Evolutionary conservation across 2,888 invertebrate genomes (phyloP).

Genomic region (Siphlonurus alternatus): DNA sequence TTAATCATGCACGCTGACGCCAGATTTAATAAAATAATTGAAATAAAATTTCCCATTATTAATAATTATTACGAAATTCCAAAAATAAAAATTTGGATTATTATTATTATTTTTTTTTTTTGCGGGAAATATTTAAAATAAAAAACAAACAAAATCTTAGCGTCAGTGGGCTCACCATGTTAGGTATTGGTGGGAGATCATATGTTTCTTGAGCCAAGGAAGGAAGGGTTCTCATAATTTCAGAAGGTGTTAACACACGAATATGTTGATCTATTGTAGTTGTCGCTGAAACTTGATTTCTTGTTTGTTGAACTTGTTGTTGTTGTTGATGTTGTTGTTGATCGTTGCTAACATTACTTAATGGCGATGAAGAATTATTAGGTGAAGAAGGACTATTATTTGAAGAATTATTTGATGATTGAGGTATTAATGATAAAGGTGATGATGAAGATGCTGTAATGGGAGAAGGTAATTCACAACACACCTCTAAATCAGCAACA

Average conservation of each 20-base stretch:
- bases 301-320: not conserved
- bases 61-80: no score
- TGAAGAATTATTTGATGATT: not conserved
- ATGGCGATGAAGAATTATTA: not conserved
- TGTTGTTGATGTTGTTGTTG: not conserved
- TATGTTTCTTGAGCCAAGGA: slow-evolving; percentile 53
- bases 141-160: slow-evolving; percentile 25
- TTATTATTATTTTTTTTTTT: not conserved
- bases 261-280: slow-evolving; percentile 52
- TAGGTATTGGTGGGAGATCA: slow-evolving; percentile 11
- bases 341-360: not conserved
- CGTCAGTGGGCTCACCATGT: no score
- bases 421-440: not conserved
- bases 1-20: no score
- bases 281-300: slow-evolving; percentile 2
- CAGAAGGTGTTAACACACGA: slow-evolving; percentile 73
- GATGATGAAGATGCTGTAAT: not conserved
- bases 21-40: no score
- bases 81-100: not conserved
- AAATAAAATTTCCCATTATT: no score
- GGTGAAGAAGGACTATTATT: not conserved
- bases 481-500: not conserved
- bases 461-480: not conserved
- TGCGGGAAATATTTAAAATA: not conserved
- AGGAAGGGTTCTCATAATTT: slow-evolving; percentile 82